Evolutionary conservation across 2,888 invertebrate genomes (phyloP), one percentile per base, ranked within the genome.

Genomic region (Galerucella pusilla): DNA sequence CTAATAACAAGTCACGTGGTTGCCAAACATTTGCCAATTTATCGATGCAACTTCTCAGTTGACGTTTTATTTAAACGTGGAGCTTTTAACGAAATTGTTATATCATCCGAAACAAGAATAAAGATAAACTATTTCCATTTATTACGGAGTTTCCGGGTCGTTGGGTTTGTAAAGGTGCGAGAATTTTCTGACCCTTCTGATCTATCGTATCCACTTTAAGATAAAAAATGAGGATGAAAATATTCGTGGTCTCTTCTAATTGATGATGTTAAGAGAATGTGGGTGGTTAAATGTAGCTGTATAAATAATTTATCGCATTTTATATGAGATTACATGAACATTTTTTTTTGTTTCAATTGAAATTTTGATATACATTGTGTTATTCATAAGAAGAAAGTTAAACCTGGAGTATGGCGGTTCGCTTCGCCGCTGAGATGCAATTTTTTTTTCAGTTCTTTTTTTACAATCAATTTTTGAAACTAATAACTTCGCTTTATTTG

Each of bases 151-250:
- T 69, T 54, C 42, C 69, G 69, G 69, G 60, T 61, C 69, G 61
- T 9, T n/a, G 49, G 9, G 61, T 69, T 69, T 69, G n/a, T 46
- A 61, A 60, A 69, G 61, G 69, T 69, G 69, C 46, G 45, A 61
- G 28, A 69, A 69, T 61, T n/a, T 63, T 69, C 61, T 60, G 28
- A 69, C 69, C 69, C 68, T 63, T 28, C n/a, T 20, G 20, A 69
- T 69, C 49, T 61, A 42, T 42, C 35, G 7, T 42, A 42, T 42
- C 35, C 35, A 42, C 35, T 69, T 69, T 61, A 61, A 49, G 69
- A 61, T 69, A 69, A 60, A 49, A 25, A 61, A 46, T 61, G 69
- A n/a, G 61, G 49, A 49, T 45, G 5, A 69, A 61, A 42, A 42
- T 69, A 69, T 69, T 46, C 49, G 68, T 61, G 49, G 60, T 49